Base-by-base conservation (phyloP, 2,888 invertebrate genomes). In the Clunio marinus region DNA sequence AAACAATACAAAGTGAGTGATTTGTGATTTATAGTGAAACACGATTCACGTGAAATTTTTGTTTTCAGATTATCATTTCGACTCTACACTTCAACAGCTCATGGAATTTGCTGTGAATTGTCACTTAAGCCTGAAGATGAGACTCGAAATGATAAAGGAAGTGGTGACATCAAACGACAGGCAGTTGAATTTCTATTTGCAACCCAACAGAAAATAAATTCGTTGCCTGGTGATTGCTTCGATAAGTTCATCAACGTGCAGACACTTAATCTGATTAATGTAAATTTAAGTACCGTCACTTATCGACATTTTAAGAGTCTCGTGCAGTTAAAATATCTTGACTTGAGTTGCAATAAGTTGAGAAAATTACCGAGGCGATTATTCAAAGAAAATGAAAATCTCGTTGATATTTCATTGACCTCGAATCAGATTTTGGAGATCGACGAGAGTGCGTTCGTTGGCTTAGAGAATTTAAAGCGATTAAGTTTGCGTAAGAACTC, bases 351-450 rank as follows among this genome's bases (percentile, higher is more conserved):
- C 15, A 66, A 66, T 32, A 66, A 66, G 22, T 24, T 66, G 51
- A 45, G 66, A 27, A 66, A 66, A 32, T 55, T 66, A 22, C 66
- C 66, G 27, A 22, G 66, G 15, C 46, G 46, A 15, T 55, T 66
- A 32, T 66, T 66, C 17, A 66, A 66, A 32, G 66, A 66, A 32
- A 27, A 27, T 35, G 66, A 66, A 55, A 66, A 66, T 55, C 55
- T 66, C 17, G 28, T 27, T 8, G 66, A 66, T 35, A 13, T 66
- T 13, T 35, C 51, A 1, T 55, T 66, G n/a, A 66, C 66, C 1
- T 35, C 22, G 22, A 66, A 66, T 66, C 66, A 46, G 35, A 66
- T 66, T n/a, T 55, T 66, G 66, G 66, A 66, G 17, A 66, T 66
- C 1, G 66, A 66, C 24, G 66, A 66, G n/a, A 32, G 24, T 13